These are phyloP conservation scores for Halcyon leucocephala DNA, from an alignment of 2,797 vertebrate genomes.

Conservation along the genomic window DNA sequence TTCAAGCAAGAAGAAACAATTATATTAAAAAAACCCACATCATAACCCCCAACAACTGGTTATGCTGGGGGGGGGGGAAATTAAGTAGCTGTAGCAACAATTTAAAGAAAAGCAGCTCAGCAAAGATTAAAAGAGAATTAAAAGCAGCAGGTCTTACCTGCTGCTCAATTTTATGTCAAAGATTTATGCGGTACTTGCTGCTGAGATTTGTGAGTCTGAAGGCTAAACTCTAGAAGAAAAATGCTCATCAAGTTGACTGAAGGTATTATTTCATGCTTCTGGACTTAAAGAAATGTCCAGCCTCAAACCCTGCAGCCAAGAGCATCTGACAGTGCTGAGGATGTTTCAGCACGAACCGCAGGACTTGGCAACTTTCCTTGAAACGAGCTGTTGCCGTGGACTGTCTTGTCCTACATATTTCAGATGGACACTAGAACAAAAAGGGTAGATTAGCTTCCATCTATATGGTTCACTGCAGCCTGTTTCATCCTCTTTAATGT, in stretches of 20 bases:
- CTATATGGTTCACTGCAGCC: background rate
- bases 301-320: background rate
- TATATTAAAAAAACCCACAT: background rate
- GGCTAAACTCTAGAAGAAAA: background rate
- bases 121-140: slow-evolving; percentile 19
- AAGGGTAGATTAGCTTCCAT: rapidly evolving
- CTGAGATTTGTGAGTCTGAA: background rate
- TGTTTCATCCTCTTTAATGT: background rate
- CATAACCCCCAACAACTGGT: background rate
- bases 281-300: background rate
- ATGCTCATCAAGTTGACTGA: background rate
- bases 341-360: background rate
- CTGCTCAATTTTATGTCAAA: background rate
- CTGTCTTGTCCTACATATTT: background rate
- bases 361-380: background rate
- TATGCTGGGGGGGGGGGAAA: background rate
- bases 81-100: background rate
- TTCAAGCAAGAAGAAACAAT: slow-evolving; percentile 1
- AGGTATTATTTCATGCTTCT: background rate
- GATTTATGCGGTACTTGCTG: background rate
- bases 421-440: background rate
- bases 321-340: background rate
- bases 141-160: background rate
- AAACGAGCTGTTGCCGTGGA: background rate
- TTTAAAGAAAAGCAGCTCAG: slow-evolving; percentile 16